phyloP scores from a whole-genome alignment of 2,113 vertebrate species.

The Alouatta palliata region DNA sequence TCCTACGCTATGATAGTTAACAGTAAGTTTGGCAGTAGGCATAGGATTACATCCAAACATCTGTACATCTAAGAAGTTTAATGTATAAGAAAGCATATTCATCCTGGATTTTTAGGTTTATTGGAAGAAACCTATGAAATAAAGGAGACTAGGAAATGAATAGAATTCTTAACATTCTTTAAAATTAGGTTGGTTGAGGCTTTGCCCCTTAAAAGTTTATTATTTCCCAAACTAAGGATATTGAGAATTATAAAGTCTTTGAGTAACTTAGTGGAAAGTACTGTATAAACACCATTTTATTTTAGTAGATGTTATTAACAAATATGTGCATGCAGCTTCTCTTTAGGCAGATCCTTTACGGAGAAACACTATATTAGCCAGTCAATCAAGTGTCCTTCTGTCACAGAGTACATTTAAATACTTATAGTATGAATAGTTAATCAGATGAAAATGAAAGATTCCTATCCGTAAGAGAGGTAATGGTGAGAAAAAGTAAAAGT shows the following conservation, averaged over 20 bases:
- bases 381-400: background rate
- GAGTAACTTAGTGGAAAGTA: background rate
- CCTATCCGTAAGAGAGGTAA: background rate
- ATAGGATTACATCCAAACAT: background rate
- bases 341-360: background rate
- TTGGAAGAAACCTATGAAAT: background rate
- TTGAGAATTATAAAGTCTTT: slow-evolving; percentile 13
- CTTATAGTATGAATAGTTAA: background rate
- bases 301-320: background rate
- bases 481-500: background rate
- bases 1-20: background rate
- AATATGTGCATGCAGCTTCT: background rate
- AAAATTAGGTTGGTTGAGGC: background rate
- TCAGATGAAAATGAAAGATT: slow-evolving; percentile 15
- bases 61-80: background rate
- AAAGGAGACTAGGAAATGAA: background rate
- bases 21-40: background rate
- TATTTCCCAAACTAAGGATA: background rate
- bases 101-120: background rate
- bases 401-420: background rate
- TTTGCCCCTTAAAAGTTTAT: slow-evolving; percentile 1
- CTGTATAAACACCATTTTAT: background rate
- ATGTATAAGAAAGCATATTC: background rate
- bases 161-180: background rate
- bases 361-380: background rate